Conservation (phyloP, 2,113 vertebrate species). For the Paradisaea rubra region DNA sequence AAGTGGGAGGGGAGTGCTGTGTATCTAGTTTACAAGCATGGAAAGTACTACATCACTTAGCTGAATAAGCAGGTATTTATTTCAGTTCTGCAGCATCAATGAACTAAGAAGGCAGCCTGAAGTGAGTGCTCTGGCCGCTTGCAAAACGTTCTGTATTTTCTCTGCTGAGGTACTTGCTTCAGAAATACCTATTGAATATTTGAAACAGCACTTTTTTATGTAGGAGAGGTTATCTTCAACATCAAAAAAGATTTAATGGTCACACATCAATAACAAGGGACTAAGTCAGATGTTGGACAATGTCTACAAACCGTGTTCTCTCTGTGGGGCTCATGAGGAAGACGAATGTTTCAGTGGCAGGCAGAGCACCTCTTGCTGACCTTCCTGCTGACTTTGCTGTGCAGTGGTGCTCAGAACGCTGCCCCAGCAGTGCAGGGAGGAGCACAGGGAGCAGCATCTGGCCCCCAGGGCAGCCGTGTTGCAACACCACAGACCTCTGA, state of each 20-base stretch:
- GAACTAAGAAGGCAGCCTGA: neutral
- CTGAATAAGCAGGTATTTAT: neutral
- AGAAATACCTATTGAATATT: neutral
- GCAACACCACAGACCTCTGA: neutral
- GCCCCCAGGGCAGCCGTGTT: neutral
- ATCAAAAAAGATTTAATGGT: neutral
- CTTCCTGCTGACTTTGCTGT: neutral
- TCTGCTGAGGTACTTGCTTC: neutral
- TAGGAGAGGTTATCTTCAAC: neutral
- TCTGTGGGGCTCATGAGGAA: fast-evolving
- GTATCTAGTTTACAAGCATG: neutral
- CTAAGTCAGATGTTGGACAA: neutral
- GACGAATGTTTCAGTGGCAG: neutral
- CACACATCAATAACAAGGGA: neutral
- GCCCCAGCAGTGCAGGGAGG: neutral
- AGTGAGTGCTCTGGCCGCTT: fast-evolving
- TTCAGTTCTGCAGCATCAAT: neutral
- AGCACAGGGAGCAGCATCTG: neutral
- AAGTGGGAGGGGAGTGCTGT: neutral
- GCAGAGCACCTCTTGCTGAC: neutral
- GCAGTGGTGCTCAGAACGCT: fast-evolving
- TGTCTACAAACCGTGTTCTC: fast-evolving
- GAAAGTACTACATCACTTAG: neutral
- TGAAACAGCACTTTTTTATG: neutral
- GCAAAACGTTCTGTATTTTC: neutral